Conservation (phyloP, 1,140 invertebrate species). For the Aphidius gifuensis region DNA sequence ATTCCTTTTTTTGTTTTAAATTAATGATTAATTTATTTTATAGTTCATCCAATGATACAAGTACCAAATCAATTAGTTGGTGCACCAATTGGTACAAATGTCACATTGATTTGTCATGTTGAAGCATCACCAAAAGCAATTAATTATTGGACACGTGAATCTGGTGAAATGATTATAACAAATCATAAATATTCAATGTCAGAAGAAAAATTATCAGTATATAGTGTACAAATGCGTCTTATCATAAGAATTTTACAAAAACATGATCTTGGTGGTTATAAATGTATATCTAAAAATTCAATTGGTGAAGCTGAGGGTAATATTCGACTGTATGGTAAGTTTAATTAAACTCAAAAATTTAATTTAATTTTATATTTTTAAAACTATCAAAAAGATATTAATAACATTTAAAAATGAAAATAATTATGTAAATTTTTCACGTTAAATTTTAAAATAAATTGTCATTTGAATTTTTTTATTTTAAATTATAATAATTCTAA, state of each 20-base stretch:
- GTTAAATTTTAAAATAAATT: too few relatives aligned
- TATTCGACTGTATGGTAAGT: slow-evolving; percentile 83
- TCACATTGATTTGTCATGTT: slow-evolving; percentile 81
- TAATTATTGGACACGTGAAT: slow-evolving; percentile 84
- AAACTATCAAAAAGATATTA: too few relatives aligned
- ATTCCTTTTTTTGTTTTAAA: background rate
- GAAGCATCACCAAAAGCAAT: slow-evolving; percentile 83
- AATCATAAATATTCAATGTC: slow-evolving; percentile 78
- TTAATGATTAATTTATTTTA: slow-evolving; percentile 19
- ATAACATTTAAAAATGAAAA: too few relatives aligned
- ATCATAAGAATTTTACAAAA: slow-evolving; percentile 72
- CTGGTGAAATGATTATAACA: slow-evolving; percentile 81
- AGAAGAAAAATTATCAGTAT: slow-evolving; percentile 70
- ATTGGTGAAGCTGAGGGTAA: slow-evolving; percentile 84
- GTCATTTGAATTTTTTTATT: too few relatives aligned
- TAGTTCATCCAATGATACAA: slow-evolving; percentile 81
- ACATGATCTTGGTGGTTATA: slow-evolving; percentile 83
- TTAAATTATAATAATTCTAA: too few relatives aligned
- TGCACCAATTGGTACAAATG: slow-evolving; percentile 73
- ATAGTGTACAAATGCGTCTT: slow-evolving; percentile 77
- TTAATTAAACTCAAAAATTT: background rate
- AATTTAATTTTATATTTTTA: slow-evolving; percentile 19
- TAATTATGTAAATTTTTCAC: too few relatives aligned
- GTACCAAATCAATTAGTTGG: slow-evolving; percentile 82
- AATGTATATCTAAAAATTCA: slow-evolving; percentile 89